A percentile compares a stretch with the other conserved stretches of the same genome.
These are phyloP conservation scores for Apodemus sylvaticus DNA, from an alignment of 2,113 vertebrate species.

Conservation along the genomic window DNA sequence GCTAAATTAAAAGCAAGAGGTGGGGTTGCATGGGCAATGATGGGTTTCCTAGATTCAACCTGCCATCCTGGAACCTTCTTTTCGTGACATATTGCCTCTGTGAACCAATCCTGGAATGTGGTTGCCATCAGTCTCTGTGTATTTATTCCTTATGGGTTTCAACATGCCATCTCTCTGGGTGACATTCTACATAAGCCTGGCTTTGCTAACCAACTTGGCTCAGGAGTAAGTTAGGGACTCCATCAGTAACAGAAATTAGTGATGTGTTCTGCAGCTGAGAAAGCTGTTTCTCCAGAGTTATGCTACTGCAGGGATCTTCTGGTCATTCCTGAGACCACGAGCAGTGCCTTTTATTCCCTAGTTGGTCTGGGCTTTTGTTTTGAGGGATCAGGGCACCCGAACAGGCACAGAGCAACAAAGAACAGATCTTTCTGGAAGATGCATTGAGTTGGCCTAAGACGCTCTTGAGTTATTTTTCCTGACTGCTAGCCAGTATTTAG, in stretches of 20 bases:
- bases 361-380: background rate
- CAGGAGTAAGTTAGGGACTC: background rate
- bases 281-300: background rate
- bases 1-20: background rate
- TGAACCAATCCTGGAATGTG: background rate
- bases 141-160: background rate
- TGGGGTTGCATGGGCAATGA: background rate
- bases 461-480: slow-evolving; percentile 60
- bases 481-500: slow-evolving; percentile 22
- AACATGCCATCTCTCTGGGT: background rate
- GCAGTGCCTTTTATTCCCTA: background rate
- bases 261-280: background rate
- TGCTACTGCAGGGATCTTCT: background rate
- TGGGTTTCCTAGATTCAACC: background rate
- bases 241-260: background rate
- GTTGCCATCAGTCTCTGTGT: background rate
- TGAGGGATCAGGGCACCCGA: background rate
- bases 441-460: background rate
- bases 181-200: background rate
- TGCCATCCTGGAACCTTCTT: background rate
- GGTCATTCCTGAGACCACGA: background rate
- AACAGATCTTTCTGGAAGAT: background rate
- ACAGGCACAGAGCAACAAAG: background rate
- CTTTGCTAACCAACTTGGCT: background rate
- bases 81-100: background rate